A percentile compares a stretch with the other conserved stretches of the same genome.
These are phyloP conservation scores for Oscheius sp. DNA, from an alignment of 2,888 invertebrate species.

Conservation along the genomic window DNA sequence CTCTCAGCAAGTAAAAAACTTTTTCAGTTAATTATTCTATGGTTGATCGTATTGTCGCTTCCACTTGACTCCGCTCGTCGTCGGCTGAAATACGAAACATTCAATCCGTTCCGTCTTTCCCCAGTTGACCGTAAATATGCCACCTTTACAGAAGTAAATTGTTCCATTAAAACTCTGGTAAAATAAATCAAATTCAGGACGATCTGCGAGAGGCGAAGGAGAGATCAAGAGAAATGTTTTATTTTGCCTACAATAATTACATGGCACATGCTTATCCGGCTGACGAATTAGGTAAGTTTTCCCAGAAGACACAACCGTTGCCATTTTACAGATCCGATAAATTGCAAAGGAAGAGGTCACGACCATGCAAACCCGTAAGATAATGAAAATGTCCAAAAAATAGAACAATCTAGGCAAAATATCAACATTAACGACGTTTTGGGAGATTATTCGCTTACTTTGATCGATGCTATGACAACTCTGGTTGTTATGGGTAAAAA, in stretches of 20 bases:
- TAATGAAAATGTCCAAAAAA: not conserved
- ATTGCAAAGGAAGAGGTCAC: conserved; percentile 79
- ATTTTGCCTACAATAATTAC: conserved; percentile 77
- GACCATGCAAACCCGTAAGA: conserved; percentile 79
- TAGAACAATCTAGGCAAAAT: conserved; percentile 76
- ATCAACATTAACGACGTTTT: conserved; percentile 81
- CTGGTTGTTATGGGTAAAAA: conserved; percentile 77
- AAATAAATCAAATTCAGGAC: not conserved
- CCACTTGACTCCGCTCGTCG: no score
- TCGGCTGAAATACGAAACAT: not conserved
- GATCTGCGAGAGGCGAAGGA: not conserved
- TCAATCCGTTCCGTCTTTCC: conserved; percentile 27
- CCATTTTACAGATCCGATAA: conserved; percentile 80
- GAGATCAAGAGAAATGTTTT: conserved; percentile 64
- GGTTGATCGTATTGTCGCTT: not conserved
- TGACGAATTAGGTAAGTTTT: conserved; percentile 80
- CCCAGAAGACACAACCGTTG: no score
- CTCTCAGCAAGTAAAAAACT: not conserved
- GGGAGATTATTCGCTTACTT: conserved; percentile 79
- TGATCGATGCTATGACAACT: conserved; percentile 79
- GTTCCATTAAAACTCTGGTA: no score
- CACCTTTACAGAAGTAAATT: conserved; percentile 16
- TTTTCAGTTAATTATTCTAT: conserved; percentile 22
- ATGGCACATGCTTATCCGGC: conserved; percentile 79
- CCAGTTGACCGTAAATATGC: conserved; percentile 30